A percentile compares a stretch with the other conserved stretches of the same genome.
Conservation (phyloP, 1,140 invertebrate genomes). For the Heliconius melpomene region DNA sequence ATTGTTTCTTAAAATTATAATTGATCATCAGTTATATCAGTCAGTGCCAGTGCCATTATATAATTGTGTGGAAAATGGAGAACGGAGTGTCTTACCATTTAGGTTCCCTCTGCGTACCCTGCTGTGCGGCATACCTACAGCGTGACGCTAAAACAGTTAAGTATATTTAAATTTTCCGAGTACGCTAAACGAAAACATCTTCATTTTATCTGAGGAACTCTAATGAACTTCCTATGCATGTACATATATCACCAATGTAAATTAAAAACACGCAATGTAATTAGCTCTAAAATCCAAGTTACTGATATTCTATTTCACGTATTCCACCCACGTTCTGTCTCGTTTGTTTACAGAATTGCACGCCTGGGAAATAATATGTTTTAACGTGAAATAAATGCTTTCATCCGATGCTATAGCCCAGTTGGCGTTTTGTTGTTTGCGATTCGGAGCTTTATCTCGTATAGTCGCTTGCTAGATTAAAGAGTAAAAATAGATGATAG, state of each 20-base stretch:
- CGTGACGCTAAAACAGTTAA: no score
- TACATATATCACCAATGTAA: background rate
- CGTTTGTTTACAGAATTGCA: conserved; percentile 71
- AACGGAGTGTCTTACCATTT: no score
- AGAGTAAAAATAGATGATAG: conserved; percentile 72
- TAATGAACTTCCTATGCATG: background rate
- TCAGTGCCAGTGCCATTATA: no score
- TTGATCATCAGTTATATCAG: no score
- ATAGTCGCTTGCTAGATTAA: conserved; percentile 77
- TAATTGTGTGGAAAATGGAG: no score
- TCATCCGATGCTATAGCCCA: conserved; percentile 58
- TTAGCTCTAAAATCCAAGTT: conserved; percentile 42
- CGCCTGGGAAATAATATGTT: conserved; percentile 73
- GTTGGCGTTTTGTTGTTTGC: conserved; percentile 72
- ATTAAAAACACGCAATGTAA: conserved; percentile 24
- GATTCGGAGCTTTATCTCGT: conserved; percentile 66
- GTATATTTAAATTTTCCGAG: no score
- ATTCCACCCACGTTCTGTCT: conserved; percentile 58
- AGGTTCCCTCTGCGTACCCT: no score
- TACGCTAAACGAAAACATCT: background rate
- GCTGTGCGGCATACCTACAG: no score
- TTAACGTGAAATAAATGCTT: conserved; percentile 73
- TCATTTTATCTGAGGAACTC: background rate
- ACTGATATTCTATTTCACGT: conserved; percentile 62
- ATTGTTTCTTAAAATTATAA: no score